Percentiles rank a stretch among this genome's conserved stretches.
These are phyloP conservation scores for Nemapogon koenigi DNA, from an alignment of 2,888 invertebrate genomes.

Conservation along the genomic window DNA sequence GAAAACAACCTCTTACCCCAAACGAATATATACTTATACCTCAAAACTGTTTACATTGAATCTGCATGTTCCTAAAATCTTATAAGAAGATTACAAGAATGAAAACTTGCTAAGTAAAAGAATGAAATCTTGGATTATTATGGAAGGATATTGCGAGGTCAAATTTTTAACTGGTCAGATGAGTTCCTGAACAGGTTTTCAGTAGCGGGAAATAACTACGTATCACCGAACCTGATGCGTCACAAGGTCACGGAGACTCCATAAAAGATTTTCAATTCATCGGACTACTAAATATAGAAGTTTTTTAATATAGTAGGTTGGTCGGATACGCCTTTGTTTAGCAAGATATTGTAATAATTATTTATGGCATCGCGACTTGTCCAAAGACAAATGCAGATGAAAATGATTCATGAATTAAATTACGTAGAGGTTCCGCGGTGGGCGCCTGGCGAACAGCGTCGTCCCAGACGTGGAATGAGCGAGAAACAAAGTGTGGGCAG, in stretches of 20 bases:
- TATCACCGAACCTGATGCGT: conserved; percentile 5
- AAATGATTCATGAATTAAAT: conserved; percentile 51
- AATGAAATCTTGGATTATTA: background rate
- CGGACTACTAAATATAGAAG: too few relatives aligned
- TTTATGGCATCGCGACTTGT: conserved; percentile 1
- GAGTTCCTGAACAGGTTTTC: conserved; percentile 10
- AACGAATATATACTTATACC: too few relatives aligned
- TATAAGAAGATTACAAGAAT: too few relatives aligned
- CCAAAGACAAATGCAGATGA: conserved; percentile 36
- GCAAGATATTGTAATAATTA: conserved; percentile 13
- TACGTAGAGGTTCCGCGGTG: conserved; percentile 24
- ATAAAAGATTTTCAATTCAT: too few relatives aligned
- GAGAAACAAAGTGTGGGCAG: conserved; percentile 59
- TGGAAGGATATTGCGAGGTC: background rate
- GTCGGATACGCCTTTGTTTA: too few relatives aligned
- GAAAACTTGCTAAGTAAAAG: background rate
- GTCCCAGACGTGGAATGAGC: conserved; percentile 51
- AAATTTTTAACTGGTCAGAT: conserved; percentile 18
- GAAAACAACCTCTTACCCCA: too few relatives aligned
- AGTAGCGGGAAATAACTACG: conserved; percentile 11
- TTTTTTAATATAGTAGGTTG: too few relatives aligned
- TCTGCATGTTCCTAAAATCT: too few relatives aligned
- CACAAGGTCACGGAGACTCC: conserved; percentile 13
- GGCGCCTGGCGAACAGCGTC: conserved; percentile 22
- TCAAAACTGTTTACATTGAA: too few relatives aligned